phyloP scores from a whole-genome alignment of 1,140 invertebrate species.

The Drosophila guanche region DNA sequence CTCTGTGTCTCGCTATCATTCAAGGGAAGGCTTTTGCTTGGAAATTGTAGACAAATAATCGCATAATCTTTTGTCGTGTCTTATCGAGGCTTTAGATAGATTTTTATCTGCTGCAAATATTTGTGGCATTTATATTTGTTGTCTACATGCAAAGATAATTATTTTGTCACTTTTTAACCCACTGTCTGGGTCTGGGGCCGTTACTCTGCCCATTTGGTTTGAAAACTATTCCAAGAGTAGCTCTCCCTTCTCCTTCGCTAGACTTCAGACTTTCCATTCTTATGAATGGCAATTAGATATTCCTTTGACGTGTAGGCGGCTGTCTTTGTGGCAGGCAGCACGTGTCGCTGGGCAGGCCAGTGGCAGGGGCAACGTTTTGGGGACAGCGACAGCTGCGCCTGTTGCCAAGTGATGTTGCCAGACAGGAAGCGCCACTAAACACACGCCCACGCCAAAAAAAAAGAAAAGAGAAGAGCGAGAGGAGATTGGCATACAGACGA shows the following conservation, averaged over 20 bases:
- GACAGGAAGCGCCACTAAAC: conserved; percentile 74
- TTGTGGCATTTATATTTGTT: conserved; percentile 7
- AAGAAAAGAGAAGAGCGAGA: conserved; percentile 17
- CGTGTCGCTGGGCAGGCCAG: conserved; percentile 55
- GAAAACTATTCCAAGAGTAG: conserved; percentile 11
- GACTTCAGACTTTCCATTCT: no score
- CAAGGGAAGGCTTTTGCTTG: conserved; percentile 31
- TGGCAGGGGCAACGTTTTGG: conserved; percentile 28
- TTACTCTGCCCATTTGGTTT: conserved; percentile 2
- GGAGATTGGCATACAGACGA: conserved; percentile 17
- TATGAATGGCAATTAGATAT: conserved; percentile 69
- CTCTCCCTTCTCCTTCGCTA: neutral
- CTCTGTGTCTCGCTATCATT: neutral
- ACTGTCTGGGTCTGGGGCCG: no score
- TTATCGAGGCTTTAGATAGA: neutral
- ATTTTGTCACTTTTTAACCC: no score
- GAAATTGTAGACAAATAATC: neutral
- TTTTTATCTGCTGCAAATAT: neutral
- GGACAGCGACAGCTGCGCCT: conserved; percentile 59
- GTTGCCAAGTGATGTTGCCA: conserved; percentile 64
- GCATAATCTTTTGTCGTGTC: conserved; percentile 1
- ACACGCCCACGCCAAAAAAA: conserved; percentile 40
- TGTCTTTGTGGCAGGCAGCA: conserved; percentile 63
- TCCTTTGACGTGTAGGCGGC: conserved; percentile 66
- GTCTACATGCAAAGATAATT: neutral